Evolutionary conservation across 2,888 invertebrate species (phyloP).

Genomic region (Cheilosia grossa): DNA sequence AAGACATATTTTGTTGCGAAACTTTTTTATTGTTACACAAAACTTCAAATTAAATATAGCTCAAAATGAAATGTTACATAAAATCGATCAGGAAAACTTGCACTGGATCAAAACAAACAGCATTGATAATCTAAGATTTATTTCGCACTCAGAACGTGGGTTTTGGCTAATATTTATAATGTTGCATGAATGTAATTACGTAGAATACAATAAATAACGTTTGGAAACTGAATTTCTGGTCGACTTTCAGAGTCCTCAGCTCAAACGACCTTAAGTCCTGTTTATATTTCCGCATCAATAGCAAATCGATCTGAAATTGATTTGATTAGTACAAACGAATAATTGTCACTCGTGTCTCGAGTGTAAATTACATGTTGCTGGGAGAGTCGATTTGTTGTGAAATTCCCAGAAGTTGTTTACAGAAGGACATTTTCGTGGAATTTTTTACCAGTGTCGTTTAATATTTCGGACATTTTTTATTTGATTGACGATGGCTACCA

Average conservation of each 20-base stretch:
- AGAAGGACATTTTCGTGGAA: not conserved
- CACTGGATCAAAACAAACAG: too few relatives aligned
- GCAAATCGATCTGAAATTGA: not conserved
- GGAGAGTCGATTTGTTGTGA: not conserved
- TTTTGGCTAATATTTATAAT: too few relatives aligned
- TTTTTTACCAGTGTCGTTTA: not conserved
- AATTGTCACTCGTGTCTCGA: not conserved
- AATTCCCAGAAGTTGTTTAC: not conserved
- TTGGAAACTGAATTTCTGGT: not conserved
- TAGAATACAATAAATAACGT: too few relatives aligned
- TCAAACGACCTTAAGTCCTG: not conserved
- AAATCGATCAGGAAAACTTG: too few relatives aligned
- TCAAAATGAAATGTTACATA: too few relatives aligned
- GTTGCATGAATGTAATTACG: too few relatives aligned
- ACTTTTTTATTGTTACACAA: too few relatives aligned
- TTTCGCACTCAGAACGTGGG: too few relatives aligned
- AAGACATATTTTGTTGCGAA: too few relatives aligned
- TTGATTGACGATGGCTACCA: too few relatives aligned
- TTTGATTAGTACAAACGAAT: not conserved
- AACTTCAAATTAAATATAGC: too few relatives aligned
- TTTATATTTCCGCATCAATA: not conserved
- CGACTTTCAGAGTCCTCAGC: not conserved
- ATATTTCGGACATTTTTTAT: slow-evolving; percentile 8
- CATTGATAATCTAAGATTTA: too few relatives aligned
- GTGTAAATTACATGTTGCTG: not conserved